Percentiles rank a stretch among this genome's conserved stretches.
Evolutionary conservation across 2,113 vertebrate genomes (phyloP).

Genomic region (Dolichotis patagonum): DNA sequence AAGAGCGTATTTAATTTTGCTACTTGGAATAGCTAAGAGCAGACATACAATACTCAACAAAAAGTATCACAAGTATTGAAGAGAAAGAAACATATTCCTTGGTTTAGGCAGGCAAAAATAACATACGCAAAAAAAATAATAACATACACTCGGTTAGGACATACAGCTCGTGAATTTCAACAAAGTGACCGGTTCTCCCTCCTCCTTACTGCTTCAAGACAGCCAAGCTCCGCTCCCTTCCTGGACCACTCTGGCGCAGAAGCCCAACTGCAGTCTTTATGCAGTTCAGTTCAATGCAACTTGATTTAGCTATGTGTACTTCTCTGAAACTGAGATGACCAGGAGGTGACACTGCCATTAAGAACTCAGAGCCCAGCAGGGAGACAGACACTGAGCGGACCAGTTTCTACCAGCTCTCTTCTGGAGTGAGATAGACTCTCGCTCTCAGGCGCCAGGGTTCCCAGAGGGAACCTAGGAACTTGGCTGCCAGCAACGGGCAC

Average conservation of each 20-base stretch:
- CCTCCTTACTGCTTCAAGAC: neutral
- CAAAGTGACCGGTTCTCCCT: neutral
- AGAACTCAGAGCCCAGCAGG: neutral
- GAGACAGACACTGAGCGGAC: neutral
- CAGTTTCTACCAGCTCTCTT: neutral
- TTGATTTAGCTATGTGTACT: neutral
- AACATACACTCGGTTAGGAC: neutral
- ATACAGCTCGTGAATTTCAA: neutral
- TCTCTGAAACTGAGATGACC: neutral
- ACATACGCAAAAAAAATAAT: too few species aligned
- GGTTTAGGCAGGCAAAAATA: neutral
- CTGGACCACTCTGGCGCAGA: too few species aligned
- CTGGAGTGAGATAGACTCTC: neutral
- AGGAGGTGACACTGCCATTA: neutral
- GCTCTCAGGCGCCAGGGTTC: neutral
- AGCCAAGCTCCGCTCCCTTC: neutral
- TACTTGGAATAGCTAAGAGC: neutral
- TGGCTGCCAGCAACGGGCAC: too few species aligned
- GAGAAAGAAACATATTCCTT: neutral
- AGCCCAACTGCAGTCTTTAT: neutral
- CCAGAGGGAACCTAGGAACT: neutral
- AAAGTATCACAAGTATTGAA: neutral
- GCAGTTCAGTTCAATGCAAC: neutral
- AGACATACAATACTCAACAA: neutral
- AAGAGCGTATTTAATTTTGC: constrained; percentile 1